Base-by-base conservation (phyloP, 2,888 invertebrate species). In the Tenthredo distinguenda region DNA sequence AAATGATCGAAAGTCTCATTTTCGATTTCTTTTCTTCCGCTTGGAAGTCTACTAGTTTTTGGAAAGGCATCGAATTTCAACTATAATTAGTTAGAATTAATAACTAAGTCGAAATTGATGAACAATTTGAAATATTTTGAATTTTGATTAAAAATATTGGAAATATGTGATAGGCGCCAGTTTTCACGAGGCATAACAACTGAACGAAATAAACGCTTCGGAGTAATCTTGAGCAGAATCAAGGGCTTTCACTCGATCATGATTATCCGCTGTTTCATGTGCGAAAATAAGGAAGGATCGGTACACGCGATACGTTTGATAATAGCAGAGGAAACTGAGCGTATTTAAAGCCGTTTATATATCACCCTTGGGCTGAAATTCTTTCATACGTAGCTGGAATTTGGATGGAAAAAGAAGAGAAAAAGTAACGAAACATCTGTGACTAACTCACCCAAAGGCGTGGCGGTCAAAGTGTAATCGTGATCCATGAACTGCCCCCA, bases 401-500 rank as follows among this genome's bases (percentile, higher is more conserved):
- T 21, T 12, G 9, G 26, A 4, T 74, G 4, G 1, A 21, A 43
- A 21, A 12, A 43, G 3, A 37, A n/a, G n/a, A 74, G 9, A 21
- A 21, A 9, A 47, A 26, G 50, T 18, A 1, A 47, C 31, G 6
- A 9, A 31, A 43, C 6, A 40, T 9, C 18, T 6, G 74, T n/a
- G 21, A 55, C 94, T 94, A 47, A 55, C 94, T 94, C 94, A 98
- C 98, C 98, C 87, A 98, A 94, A 71, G 98, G 98, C 40, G 98
- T 98, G 88, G 96, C 98, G 85, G 98, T 98, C 62, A 98, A 95
- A 6, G 98, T 98, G 90, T 97, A 97, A 93, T 98, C 98, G 94
- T 98, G 98, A 94, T 98, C 98, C 96, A 98, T 98, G 94, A 98
- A 98, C 94, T 98, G 98, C 90, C 98, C 98, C 98, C 98, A 98